Conservation (phyloP, 2,888 invertebrate species). For the Thymelicus lineola region DNA sequence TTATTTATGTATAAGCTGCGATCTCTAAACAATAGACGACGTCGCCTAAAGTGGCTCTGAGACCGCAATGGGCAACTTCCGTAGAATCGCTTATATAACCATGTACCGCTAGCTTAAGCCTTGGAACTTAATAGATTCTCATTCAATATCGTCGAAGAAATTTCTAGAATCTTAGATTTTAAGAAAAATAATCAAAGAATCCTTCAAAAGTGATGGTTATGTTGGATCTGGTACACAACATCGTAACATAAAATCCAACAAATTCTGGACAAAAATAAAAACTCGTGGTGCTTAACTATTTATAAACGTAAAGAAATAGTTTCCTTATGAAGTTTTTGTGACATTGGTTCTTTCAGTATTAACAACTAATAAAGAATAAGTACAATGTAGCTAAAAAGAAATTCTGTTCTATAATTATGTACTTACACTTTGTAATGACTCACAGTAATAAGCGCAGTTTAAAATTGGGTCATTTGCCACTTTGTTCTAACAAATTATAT, state of each 20-base stretch:
- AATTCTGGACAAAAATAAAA: not conserved
- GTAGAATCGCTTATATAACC: constrained; percentile 28
- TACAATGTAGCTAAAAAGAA: too few species aligned
- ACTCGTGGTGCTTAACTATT: not conserved
- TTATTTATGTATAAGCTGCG: constrained; percentile 34
- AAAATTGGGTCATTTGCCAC: too few species aligned
- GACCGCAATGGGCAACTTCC: constrained; percentile 25
- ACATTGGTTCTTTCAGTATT: not conserved
- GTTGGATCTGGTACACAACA: not conserved
- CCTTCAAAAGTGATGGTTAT: too few species aligned
- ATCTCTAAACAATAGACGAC: constrained; percentile 34
- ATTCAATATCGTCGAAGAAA: constrained; percentile 5
- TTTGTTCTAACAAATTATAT: too few species aligned
- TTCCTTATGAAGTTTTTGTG: not conserved
- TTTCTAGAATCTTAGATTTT: constrained; percentile 1
- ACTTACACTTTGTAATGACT: too few species aligned
- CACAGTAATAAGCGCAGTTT: too few species aligned
- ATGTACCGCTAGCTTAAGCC: constrained; percentile 26
- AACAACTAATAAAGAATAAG: not conserved
- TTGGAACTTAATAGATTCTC: constrained; percentile 22
- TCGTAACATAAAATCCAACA: not conserved
- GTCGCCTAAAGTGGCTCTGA: constrained; percentile 25
- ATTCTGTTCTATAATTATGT: too few species aligned
- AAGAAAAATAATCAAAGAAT: too few species aligned
- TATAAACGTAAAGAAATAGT: not conserved